phyloP scores from a whole-genome alignment of 2,113 vertebrate species.

The Brevimyrus niger region DNA sequence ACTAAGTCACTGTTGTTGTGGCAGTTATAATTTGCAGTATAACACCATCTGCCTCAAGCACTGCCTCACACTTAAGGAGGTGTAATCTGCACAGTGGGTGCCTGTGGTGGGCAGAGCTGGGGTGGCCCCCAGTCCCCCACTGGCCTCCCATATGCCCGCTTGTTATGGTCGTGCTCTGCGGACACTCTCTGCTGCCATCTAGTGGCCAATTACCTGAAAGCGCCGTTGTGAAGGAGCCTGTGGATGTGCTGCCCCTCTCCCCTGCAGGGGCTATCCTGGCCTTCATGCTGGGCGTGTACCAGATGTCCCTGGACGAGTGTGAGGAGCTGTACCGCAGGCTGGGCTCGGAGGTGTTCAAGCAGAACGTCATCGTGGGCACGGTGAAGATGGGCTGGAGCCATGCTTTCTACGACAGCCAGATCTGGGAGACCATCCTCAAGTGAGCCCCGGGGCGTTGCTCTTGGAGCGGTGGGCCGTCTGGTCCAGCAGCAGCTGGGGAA shows the following conservation, averaged over 20 bases:
- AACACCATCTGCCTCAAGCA: not conserved
- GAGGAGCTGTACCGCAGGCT: slow-evolving; percentile 85
- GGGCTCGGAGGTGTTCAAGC: slow-evolving; percentile 90
- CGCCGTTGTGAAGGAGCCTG: not conserved
- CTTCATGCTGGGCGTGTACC: slow-evolving; percentile 90
- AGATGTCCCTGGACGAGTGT: slow-evolving; percentile 82
- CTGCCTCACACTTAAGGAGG: not conserved
- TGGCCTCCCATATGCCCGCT: not conserved
- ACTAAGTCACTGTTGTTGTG: not conserved
- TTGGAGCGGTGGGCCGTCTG: not conserved
- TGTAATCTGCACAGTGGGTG: not conserved
- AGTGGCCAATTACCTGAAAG: not conserved
- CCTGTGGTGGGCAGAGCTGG: not conserved
- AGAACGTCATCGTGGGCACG: slow-evolving; percentile 90
- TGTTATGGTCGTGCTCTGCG: not conserved
- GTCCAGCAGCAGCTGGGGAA: not conserved
- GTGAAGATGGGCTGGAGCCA: slow-evolving; percentile 98
- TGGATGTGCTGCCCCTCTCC: not conserved
- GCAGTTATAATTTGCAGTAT: not conserved
- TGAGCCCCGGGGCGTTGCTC: slow-evolving; percentile 55
- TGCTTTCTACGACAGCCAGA: slow-evolving; percentile 89
- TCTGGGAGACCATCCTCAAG: slow-evolving; percentile 93
- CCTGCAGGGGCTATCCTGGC: slow-evolving; percentile 83
- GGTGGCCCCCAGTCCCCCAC: not conserved
- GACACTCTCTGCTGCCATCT: not conserved